These are phyloP conservation scores for Drosophila persimilis DNA, from an alignment of 1,140 invertebrate genomes.

Conservation along the genomic window DNA sequence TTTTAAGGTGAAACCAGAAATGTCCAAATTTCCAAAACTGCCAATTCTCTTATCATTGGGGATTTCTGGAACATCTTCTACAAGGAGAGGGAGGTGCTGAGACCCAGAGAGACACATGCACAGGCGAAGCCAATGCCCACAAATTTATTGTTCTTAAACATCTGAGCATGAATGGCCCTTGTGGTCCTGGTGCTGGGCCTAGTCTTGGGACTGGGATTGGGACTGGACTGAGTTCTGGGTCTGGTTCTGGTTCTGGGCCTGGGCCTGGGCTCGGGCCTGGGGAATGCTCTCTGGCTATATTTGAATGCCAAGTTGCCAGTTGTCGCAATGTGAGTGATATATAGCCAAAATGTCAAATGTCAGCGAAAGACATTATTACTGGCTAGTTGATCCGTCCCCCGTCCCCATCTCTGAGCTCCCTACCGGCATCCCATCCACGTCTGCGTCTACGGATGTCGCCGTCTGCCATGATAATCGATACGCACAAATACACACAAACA, in stretches of 20 bases:
- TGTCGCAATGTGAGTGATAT: slow-evolving; percentile 80
- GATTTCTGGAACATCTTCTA: slow-evolving; percentile 5
- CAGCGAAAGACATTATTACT: slow-evolving; percentile 81
- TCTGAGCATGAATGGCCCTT: slow-evolving; percentile 39
- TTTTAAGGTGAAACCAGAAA: too few relatives aligned
- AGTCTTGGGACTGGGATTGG: neutral
- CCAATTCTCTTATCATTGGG: too few relatives aligned
- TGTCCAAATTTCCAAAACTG: too few relatives aligned
- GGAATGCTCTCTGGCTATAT: slow-evolving; percentile 50
- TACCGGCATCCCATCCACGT: slow-evolving; percentile 19
- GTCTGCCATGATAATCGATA: slow-evolving; percentile 77
- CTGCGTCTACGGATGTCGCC: slow-evolving; percentile 63
- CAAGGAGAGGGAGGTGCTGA: neutral
- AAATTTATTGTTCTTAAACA: slow-evolving; percentile 78
- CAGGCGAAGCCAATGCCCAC: slow-evolving; percentile 23
- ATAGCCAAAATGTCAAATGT: slow-evolving; percentile 81
- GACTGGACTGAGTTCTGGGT: too few relatives aligned
- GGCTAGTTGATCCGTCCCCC: slow-evolving; percentile 74
- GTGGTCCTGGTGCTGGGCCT: slow-evolving; percentile 3
- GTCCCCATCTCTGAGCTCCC: neutral
- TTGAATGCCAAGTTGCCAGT: slow-evolving; percentile 81
- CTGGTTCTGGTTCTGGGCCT: too few relatives aligned
- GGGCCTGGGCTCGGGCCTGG: too few relatives aligned
- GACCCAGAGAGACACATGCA: slow-evolving; percentile 21
- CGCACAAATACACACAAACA: slow-evolving; percentile 43